Conservation (phyloP, 1,140 invertebrate genomes). For the Drosophila sulfurigaster region DNA sequence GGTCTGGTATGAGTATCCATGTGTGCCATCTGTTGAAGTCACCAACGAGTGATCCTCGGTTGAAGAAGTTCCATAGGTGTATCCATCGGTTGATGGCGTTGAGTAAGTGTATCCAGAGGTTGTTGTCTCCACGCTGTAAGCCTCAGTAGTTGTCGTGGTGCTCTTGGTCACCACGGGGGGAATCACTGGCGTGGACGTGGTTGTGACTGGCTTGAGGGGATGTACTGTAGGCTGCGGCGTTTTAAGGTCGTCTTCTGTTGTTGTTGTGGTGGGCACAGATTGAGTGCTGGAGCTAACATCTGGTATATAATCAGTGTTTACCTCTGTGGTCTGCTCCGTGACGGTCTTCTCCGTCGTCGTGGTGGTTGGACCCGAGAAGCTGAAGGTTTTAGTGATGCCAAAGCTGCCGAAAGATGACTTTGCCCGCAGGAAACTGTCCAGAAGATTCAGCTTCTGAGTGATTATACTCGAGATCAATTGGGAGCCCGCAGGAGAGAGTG, state of each 20-base stretch:
- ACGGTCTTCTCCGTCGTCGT: conserved; percentile 59
- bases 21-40: conserved; percentile 12
- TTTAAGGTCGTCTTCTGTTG: conserved; percentile 60
- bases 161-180: conserved; percentile 11
- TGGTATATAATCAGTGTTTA: conserved; percentile 73
- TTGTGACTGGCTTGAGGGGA: conserved; percentile 58
- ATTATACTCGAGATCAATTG: conserved; percentile 63
- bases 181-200: conserved; percentile 42
- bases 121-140: conserved; percentile 2
- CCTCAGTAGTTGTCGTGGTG: conserved; percentile 7
- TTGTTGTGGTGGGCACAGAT: conserved; percentile 71
- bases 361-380: conserved; percentile 27
- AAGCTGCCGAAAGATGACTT: conserved; percentile 56
- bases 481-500: conserved; percentile 40
- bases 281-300: conserved; percentile 69
- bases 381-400: conserved; percentile 50
- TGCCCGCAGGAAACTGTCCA: conserved; percentile 55
- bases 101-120: neutral
- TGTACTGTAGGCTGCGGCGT: conserved; percentile 69
- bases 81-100: neutral
- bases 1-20: conserved; percentile 50
- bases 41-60: neutral
- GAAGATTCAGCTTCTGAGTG: conserved; percentile 50
- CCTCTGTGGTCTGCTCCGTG: conserved; percentile 63
- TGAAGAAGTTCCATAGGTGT: conserved; percentile 28